Percentiles rank a stretch among this genome's conserved stretches.
These are phyloP conservation scores for Epizoanthus rinbou DNA, from an alignment of 92 coral and sea anemone species.

Conservation along the genomic window DNA sequence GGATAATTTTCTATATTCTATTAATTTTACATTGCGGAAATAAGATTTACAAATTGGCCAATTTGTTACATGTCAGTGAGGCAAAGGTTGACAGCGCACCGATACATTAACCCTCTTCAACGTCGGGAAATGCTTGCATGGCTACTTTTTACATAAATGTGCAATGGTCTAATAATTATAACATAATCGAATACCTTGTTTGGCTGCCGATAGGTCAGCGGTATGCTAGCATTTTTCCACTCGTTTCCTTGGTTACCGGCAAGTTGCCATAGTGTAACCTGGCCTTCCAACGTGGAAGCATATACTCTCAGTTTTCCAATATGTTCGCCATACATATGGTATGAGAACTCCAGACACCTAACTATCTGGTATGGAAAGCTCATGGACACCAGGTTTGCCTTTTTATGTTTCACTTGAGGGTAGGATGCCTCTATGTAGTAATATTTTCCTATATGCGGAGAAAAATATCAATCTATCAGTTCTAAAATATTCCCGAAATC, in stretches of 20 bases:
- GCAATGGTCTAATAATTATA: not conserved
- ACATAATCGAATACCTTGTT: not conserved
- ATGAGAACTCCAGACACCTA: slow-evolving; percentile 11
- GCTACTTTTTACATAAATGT: too few relatives aligned
- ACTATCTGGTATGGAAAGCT: slow-evolving; percentile 4
- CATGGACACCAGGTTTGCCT: slow-evolving; percentile 28
- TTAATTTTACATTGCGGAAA: too few relatives aligned
- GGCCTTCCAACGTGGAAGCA: slow-evolving; percentile 12
- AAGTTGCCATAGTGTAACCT: slow-evolving; percentile 14
- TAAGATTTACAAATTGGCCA: too few relatives aligned
- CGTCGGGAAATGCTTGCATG: too few relatives aligned
- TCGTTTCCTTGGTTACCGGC: slow-evolving; percentile 1
- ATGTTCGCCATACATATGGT: slow-evolving; percentile 36
- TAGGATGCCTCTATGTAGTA: slow-evolving; percentile 25
- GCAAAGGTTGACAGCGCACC: too few relatives aligned
- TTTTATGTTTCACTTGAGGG: slow-evolving; percentile 3
- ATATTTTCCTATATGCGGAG: not conserved
- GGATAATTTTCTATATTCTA: too few relatives aligned
- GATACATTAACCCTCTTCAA: too few relatives aligned
- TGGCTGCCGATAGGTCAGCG: not conserved
- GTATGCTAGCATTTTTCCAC: slow-evolving; percentile 11
- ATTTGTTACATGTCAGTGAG: too few relatives aligned
- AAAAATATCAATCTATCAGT: not conserved
- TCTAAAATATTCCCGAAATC: too few relatives aligned
- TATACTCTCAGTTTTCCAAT: slow-evolving; percentile 2